These are phyloP conservation scores for Yponomeuta evonymella DNA, from an alignment of 2,888 invertebrate species.

Conservation along the genomic window DNA sequence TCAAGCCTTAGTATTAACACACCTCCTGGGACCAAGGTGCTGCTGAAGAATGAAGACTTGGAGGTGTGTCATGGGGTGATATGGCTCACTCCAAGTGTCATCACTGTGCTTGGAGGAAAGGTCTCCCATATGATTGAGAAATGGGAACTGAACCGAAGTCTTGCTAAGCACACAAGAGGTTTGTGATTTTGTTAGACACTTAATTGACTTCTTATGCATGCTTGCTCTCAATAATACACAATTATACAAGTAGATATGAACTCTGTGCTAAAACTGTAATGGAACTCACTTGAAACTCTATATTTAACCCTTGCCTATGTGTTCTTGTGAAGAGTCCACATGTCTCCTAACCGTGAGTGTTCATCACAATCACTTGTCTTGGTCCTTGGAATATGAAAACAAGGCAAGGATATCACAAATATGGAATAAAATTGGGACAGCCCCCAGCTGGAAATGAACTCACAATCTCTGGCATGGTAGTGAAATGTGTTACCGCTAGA, in stretches of 20 bases:
- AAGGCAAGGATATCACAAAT: too few species aligned
- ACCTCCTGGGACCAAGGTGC: conserved; percentile 92
- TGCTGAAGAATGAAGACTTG: conserved; percentile 59
- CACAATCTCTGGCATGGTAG: too few species aligned
- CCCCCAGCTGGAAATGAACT: too few species aligned
- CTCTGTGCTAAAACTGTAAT: too few species aligned
- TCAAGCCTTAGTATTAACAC: conserved; percentile 85
- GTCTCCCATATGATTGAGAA: conserved; percentile 90
- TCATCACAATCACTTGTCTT: too few species aligned
- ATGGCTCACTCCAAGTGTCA: conserved; percentile 80
- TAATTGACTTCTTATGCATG: too few species aligned
- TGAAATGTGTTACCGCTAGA: too few species aligned
- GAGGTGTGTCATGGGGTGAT: conserved; percentile 83
- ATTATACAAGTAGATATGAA: background rate
- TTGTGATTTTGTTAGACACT: conserved; percentile 23
- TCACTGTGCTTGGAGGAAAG: conserved; percentile 88
- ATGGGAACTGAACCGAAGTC: conserved; percentile 85
- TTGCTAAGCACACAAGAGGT: conserved; percentile 79
- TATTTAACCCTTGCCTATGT: background rate
- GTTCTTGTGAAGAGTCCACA: too few species aligned
- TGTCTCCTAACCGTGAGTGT: too few species aligned
- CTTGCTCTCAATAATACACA: background rate
- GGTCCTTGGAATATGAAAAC: too few species aligned
- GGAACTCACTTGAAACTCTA: background rate
- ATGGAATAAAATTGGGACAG: too few species aligned